Evolutionary conservation across 2,888 invertebrate species (phyloP), one percentile per base, ranked within the genome.

Genomic region (Leistus spinibarbis): DNA sequence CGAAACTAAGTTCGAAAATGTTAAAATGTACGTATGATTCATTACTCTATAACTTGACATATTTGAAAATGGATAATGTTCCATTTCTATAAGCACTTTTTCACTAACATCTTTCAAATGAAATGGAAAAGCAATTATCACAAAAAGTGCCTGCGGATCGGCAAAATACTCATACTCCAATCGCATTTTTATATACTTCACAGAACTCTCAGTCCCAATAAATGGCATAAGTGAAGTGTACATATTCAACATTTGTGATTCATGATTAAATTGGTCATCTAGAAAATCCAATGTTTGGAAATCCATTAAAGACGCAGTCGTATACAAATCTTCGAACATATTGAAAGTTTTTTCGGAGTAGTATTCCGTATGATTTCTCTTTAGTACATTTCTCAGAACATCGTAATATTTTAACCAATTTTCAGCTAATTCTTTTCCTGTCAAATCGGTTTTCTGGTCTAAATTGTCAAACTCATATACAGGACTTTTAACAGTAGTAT

Each of bases 111-210:
- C 20, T 3, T 71, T 20, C 20, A 72, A 1, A 66, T 72, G 56
- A 40, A 65, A 23, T 13, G 72, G 72, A 17, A 65, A 72, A 27
- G 66, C 27, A 13, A 57, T 3, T 23, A 72, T 65, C 10, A 72
- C 17, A 24, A 40, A 24, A 17, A 66, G 22, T 19, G 19, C n/a
- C 16, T 56, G 4, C 4, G 54, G 10, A 27, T 72, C 64, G 27
- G 62, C 54, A 5, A 65, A 10, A 24, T 64, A 20, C 10, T 72
- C 56, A 5, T 27, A 24, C 22, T 65, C 17, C 17, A 72, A 19
- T 7, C 54, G 24, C 10, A 24, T n/a, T 65, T 22, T 54, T 7
- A 72, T 65, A 17, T 54, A 65, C 13, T 54, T 24, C 3, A 16
- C 2, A 4, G 65, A 16, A 19, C n/a, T 23, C 1, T 65, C n/a